Evolutionary conservation across 2,113 vertebrate species (phyloP).

Genomic region (Campylomormyrus numenius): DNA sequence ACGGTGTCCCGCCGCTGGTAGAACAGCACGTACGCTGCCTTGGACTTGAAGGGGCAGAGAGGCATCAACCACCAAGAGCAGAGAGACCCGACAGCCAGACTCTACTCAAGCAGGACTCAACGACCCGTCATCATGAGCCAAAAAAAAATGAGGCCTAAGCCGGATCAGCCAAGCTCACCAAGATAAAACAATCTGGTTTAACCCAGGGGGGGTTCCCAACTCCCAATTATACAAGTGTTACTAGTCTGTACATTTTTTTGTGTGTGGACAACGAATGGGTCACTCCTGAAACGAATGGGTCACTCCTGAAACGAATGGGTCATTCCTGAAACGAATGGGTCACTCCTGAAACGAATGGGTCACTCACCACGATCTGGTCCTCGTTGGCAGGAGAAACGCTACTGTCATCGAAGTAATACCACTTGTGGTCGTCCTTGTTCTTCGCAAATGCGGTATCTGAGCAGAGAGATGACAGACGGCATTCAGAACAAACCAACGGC

Average conservation of each 20-base stretch:
- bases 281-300: background rate
- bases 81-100: background rate
- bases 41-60: constrained; percentile 66
- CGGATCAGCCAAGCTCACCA: background rate
- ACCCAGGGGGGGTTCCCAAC: background rate
- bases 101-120: background rate
- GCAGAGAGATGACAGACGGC: background rate
- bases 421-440: constrained; percentile 91
- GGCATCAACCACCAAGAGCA: background rate
- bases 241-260: background rate
- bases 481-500: background rate
- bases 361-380: constrained; percentile 95
- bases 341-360: too few species aligned
- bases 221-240: background rate
- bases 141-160: background rate
- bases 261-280: background rate
- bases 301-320: constrained; percentile 40
- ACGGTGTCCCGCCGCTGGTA: constrained; percentile 93
- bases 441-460: constrained; percentile 93
- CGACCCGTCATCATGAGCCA: background rate
- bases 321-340: constrained; percentile 45
- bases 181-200: background rate
- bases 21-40: constrained; percentile 96
- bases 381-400: constrained; percentile 85
- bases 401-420: constrained; percentile 98